Base-by-base conservation (phyloP, 2,888 invertebrate genomes). In the Synergus gifuensis region DNA sequence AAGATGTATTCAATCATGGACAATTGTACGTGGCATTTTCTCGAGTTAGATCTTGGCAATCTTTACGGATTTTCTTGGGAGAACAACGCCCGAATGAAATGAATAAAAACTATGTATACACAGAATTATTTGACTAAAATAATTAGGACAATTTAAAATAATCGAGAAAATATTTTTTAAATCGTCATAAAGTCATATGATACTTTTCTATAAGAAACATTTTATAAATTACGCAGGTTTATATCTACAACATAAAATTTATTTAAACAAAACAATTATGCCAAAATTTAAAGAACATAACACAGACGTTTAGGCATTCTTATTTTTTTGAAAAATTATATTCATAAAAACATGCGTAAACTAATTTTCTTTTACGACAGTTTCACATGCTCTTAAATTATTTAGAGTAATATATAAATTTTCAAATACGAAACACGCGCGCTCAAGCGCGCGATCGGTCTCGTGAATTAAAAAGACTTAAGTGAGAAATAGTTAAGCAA, bases 1-100 rank as follows among this genome's bases (percentile, higher is more conserved):
- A 80, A 78, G 82, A 82, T 76, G 79, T 83, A 11, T 83, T 77
- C 62, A 83, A 80, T 80, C 82, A 84, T 76, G 83, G 83, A n/a
- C 82, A 84, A 80, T 67, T 84, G 16, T 84, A 82, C 44, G 83
- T 83, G 11, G 83, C 82, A 11, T 77, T 76, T 76, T 77, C 77
- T 44, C 16, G 81, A 69, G 81, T 76, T 14, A 60, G 67, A 4
- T 82, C 82, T 22, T 83, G 82, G 82, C 62, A 84, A 62, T 76
- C 81, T 18, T 67, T 81, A 28, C 76, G 76, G 60, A 79, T 84
- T 49, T 82, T 79, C 76, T 46, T 83, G 11, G 76, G 73, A 5
- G 63, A 78, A 44, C 73, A 83, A 58, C 67, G 79, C 12, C 28
- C 73, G 60, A 58, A 28, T 82, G 2, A 76, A 67, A 79, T 64